Base-by-base conservation (phyloP, 1,140 invertebrate species). In the Gryllus bimaculatus region DNA sequence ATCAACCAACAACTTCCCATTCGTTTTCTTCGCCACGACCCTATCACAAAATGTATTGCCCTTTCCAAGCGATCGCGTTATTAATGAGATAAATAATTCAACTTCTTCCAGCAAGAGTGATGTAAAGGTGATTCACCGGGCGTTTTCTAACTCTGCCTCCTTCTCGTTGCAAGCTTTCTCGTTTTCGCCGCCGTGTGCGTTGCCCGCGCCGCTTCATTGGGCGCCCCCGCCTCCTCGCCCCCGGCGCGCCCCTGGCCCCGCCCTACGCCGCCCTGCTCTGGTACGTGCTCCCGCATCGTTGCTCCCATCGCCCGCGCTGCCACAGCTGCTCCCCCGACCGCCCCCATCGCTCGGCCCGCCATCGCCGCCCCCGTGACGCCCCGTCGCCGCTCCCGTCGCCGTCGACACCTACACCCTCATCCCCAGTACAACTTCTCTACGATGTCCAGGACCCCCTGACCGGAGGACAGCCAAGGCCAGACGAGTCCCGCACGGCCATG, bases 151-250 rank as follows among this genome's bases (percentile, higher is more conserved):
- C 13, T 73, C 13, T 73, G 1, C n/a, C n/a, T 1, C n/a, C 66
- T 73, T 73, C 54, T 78, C 18, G n/a, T 82, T 82, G 8, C 83
- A n/a, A 89, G 89, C 85, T n/a, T 89, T 78, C 78, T 89, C 79
- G 81, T 84, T 47, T 80, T 89, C 80, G 84, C 85, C 79, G 84
- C 85, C 54, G 79, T 86, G 48, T 76, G 86, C 87, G 84, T 84
- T 13, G 86, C 86, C 76, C 83, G 83, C n/a, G 88, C 85, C 78
- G 85, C n/a, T 13, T 86, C 13, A 78, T 87, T 49, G n/a, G 78
- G 73, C 39, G 83, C 83, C 73, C 77, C 80, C n/a, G 82, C 80
- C 74, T 74, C 21, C 79, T 79, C 8, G 79, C 73, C 66, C 81
- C 82, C 76, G 80, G 81, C 47, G 79, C 81, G 26, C 80, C 82